These are phyloP conservation scores for Drosophila multiciliata DNA, from an alignment of 2,888 invertebrate species.

Conservation along the genomic window DNA sequence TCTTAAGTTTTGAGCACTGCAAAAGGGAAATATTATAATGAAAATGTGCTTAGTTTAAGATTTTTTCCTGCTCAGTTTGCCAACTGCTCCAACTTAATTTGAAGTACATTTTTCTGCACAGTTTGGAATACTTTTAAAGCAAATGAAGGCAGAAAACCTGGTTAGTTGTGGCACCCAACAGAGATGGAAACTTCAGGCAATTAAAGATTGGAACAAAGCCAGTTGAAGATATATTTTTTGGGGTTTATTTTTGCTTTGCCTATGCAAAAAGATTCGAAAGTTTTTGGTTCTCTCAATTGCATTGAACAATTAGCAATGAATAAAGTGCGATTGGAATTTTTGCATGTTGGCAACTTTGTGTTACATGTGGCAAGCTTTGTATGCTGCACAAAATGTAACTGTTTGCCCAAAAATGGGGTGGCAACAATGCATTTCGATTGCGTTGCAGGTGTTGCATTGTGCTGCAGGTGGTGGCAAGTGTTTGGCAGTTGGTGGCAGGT, in stretches of 20 bases:
- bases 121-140: neutral
- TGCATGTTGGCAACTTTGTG: neutral
- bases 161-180: neutral
- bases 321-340: conserved; percentile 21
- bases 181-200: neutral
- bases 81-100: neutral
- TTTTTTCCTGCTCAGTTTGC: neutral
- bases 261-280: neutral
- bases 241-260: neutral
- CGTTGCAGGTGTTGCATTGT: neutral
- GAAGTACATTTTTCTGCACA: rapidly evolving
- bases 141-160: neutral
- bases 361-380: neutral
- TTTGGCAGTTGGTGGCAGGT: conserved; percentile 1
- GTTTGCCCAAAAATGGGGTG: neutral
- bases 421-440: neutral
- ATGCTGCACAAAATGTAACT: neutral
- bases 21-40: too few species aligned
- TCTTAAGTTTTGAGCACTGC: too few species aligned
- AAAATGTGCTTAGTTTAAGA: neutral
- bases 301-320: neutral
- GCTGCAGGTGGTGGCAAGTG: conserved; percentile 16
- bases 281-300: neutral
- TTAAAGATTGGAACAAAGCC: neutral
- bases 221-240: neutral